These are phyloP conservation scores for Lepidurus arcticus DNA, from an alignment of 1,140 invertebrate species.

Conservation along the genomic window DNA sequence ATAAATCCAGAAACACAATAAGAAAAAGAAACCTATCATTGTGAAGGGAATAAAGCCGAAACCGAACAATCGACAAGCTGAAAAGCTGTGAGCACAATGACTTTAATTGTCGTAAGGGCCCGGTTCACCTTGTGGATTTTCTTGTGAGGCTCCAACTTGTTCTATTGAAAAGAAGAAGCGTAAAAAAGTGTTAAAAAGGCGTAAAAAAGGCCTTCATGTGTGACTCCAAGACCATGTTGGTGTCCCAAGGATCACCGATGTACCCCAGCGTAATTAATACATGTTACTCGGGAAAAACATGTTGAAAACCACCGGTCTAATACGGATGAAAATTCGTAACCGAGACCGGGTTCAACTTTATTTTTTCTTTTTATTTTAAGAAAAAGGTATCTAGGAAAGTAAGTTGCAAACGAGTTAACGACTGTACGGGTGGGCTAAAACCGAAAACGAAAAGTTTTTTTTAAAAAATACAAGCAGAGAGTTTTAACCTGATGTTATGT, in stretches of 20 bases:
- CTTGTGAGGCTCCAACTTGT: neutral
- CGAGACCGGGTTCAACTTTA: neutral
- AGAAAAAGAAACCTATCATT: neutral
- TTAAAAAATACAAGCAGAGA: no score
- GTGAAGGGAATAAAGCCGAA: neutral
- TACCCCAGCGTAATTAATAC: neutral
- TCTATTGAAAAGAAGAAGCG: neutral
- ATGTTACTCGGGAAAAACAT: neutral
- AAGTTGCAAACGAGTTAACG: conserved; percentile 4
- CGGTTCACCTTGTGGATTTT: conserved; percentile 11
- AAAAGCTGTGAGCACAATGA: conserved; percentile 21
- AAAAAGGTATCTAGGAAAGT: neutral
- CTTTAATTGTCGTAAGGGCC: conserved; percentile 19
- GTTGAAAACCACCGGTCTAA: neutral
- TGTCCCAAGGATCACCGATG: neutral
- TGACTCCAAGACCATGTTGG: neutral
- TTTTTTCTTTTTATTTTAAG: neutral
- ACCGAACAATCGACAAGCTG: neutral
- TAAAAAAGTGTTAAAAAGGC: no score
- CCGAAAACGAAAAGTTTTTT: no score
- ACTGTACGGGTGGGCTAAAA: no score
- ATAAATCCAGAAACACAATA: neutral
- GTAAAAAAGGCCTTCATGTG: neutral
- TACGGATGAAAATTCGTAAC: neutral
- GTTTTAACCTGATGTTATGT: no score